Percentiles rank a stretch among this genome's conserved stretches.
phyloP scores from a whole-genome alignment of 2,888 invertebrate species.

The Lottia scabra region DNA sequence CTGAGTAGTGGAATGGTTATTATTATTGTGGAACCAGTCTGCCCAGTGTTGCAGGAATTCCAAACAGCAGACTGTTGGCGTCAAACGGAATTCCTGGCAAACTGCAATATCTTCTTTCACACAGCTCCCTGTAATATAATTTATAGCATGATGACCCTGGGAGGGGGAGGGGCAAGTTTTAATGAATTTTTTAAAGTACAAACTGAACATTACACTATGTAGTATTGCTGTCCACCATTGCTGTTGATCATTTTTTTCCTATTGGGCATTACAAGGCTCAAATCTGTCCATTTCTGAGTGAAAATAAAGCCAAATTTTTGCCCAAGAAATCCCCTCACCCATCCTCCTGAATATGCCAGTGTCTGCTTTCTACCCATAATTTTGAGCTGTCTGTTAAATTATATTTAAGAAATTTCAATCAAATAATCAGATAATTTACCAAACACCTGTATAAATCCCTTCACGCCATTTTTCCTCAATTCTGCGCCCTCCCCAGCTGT shows the following conservation, averaged over 20 bases:
- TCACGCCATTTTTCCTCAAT: constrained; percentile 43
- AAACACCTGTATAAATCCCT: constrained; percentile 44
- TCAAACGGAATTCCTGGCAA: constrained; percentile 30
- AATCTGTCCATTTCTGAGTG: no score
- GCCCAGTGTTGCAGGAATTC: constrained; percentile 34
- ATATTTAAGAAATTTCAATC: background rate
- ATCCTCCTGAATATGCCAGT: no score
- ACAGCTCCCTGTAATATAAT: constrained; percentile 33
- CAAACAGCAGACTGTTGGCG: constrained; percentile 34
- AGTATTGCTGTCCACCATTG: no score
- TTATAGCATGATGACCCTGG: background rate
- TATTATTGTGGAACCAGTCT: background rate
- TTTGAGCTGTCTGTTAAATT: no score
- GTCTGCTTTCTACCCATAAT: no score
- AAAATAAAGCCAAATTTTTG: no score
- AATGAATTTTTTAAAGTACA: no score
- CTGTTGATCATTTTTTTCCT: no score
- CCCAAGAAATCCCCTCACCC: no score
- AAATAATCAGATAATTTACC: constrained; percentile 31
- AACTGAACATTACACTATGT: no score
- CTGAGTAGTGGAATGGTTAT: background rate
- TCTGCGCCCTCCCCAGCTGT: constrained; percentile 47
- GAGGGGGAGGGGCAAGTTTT: no score
- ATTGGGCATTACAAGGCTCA: no score
- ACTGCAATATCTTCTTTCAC: constrained; percentile 36